These are phyloP conservation scores for Pipistrellus kuhlii DNA, from an alignment of 2,797 vertebrate genomes.

Conservation along the genomic window DNA sequence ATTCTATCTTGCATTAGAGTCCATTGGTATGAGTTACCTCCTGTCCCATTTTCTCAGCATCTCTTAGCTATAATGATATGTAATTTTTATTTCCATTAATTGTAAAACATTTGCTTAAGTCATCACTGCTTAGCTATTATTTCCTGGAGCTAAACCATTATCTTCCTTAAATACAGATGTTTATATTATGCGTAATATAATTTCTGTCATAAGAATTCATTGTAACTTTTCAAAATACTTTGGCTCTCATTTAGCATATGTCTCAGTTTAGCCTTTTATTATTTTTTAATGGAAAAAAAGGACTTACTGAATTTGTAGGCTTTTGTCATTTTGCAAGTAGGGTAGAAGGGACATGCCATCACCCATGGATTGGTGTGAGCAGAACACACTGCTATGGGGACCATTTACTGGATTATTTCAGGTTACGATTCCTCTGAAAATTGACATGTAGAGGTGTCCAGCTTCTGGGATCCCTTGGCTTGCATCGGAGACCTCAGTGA, in stretches of 20 bases:
- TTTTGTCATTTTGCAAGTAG: constrained; percentile 20
- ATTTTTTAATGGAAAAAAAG: constrained; percentile 32
- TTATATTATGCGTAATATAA: constrained; percentile 86
- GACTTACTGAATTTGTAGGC: constrained; percentile 32
- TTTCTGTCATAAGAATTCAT: constrained; percentile 79
- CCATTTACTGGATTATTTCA: background rate
- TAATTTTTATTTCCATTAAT: constrained; percentile 88
- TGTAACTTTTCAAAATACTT: constrained; percentile 81
- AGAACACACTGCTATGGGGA: background rate
- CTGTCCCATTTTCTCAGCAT: constrained; percentile 79
- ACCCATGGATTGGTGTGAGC: background rate
- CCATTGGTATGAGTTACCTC: constrained; percentile 82
- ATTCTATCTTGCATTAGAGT: constrained; percentile 80
- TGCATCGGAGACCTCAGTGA: background rate
- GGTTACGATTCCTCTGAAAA: background rate
- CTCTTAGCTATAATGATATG: constrained; percentile 83
- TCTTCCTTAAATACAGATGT: constrained; percentile 85
- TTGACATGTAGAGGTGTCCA: background rate
- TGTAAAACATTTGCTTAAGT: constrained; percentile 81
- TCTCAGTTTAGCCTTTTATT: constrained; percentile 77
- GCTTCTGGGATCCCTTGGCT: background rate
- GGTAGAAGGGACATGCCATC: background rate
- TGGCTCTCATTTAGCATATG: constrained; percentile 63
- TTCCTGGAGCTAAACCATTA: constrained; percentile 86
- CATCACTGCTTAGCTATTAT: constrained; percentile 85